phyloP scores from a whole-genome alignment of 2,888 invertebrate genomes.

The Noctua fimbriata region DNA sequence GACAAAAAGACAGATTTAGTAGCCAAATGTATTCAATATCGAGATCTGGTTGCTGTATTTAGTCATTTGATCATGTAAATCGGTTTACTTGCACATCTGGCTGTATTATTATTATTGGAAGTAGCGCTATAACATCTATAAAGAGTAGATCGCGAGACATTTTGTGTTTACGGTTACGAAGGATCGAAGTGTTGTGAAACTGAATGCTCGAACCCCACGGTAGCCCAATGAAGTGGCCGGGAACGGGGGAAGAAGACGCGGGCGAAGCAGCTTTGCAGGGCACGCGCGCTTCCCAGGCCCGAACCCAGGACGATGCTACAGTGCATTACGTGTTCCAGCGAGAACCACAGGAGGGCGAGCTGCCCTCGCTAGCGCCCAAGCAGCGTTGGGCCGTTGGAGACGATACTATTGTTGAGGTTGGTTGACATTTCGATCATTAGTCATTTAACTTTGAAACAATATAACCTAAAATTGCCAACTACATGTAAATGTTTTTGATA shows the following conservation, averaged over 20 bases:
- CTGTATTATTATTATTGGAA: slow-evolving; percentile 72
- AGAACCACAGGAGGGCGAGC: slow-evolving; percentile 95
- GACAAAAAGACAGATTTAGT: slow-evolving; percentile 81
- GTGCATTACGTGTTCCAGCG: slow-evolving; percentile 97
- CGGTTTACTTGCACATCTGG: slow-evolving; percentile 73
- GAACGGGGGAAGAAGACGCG: slow-evolving; percentile 92
- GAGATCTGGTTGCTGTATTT: slow-evolving; percentile 71
- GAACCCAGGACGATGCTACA: slow-evolving; percentile 95
- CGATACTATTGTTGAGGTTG: slow-evolving; percentile 96
- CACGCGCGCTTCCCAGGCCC: slow-evolving; percentile 92
- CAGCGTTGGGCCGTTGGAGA: slow-evolving; percentile 97
- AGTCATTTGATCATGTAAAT: slow-evolving; percentile 82
- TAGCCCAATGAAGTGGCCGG: slow-evolving; percentile 95
- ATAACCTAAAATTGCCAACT: slow-evolving; percentile 61
- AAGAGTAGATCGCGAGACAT: slow-evolving; percentile 78
- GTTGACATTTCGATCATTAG: slow-evolving; percentile 74
- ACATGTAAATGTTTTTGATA: slow-evolving; percentile 31
- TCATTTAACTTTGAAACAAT: slow-evolving; percentile 14
- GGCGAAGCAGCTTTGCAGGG: slow-evolving; percentile 89
- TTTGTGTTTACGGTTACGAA: slow-evolving; percentile 83
- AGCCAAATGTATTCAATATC: slow-evolving; percentile 78
- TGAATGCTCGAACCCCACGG: slow-evolving; percentile 90
- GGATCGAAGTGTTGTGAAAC: slow-evolving; percentile 83
- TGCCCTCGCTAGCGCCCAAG: slow-evolving; percentile 93
- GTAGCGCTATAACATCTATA: slow-evolving; percentile 71